phyloP scores from a whole-genome alignment of 2,797 vertebrate genomes.

The Euthynnus affinis region DNA sequence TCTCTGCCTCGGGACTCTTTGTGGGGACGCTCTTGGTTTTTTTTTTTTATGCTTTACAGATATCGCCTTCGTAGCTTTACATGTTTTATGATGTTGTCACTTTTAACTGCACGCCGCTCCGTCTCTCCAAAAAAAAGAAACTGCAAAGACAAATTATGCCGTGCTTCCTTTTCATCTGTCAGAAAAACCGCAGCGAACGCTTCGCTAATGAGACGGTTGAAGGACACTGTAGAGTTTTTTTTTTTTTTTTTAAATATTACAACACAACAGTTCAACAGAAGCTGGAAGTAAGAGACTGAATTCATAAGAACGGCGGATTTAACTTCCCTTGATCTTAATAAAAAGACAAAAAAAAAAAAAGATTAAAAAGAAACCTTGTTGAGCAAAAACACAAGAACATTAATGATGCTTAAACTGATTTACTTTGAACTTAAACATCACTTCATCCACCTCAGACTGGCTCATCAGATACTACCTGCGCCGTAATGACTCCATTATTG shows the following conservation, averaged over 20 bases:
- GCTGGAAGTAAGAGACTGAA: constrained; percentile 3
- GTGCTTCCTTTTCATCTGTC: constrained; percentile 39
- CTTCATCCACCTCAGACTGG: no score
- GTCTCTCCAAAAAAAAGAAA: background rate
- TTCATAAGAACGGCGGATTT: constrained; percentile 8
- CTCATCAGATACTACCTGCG: no score
- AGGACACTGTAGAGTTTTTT: constrained; percentile 11
- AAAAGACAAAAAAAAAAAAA: background rate
- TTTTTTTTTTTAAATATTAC: no score
- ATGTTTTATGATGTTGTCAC: constrained; percentile 17
- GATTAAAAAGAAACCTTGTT: background rate
- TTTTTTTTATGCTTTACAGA: constrained; percentile 20
- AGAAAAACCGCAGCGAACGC: background rate
- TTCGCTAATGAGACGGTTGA: constrained; percentile 31
- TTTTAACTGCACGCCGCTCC: background rate
- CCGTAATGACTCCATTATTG: no score
- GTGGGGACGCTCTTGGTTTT: background rate
- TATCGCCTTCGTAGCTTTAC: constrained; percentile 19
- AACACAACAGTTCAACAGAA: background rate
- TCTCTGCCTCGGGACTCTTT: constrained; percentile 10
- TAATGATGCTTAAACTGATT: background rate
- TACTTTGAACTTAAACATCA: background rate
- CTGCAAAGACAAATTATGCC: constrained; percentile 15
- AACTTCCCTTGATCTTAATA: constrained; percentile 18
- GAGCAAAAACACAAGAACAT: background rate